Evolutionary conservation across 2,888 invertebrate species (phyloP).

Genomic region (Ennomos erosarius): DNA sequence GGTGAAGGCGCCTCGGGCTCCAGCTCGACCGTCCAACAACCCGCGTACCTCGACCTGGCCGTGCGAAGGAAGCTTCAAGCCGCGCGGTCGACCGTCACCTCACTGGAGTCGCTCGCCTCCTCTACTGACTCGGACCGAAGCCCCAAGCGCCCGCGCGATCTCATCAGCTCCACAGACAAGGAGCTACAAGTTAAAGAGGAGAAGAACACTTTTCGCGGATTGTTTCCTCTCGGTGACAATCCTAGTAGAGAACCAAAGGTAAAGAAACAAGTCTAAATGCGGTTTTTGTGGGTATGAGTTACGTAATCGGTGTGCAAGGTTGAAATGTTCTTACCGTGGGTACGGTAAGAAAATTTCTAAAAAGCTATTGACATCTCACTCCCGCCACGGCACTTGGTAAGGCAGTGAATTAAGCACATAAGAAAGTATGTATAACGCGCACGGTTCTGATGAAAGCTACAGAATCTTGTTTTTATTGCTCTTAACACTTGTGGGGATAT

Average conservation of each 20-base stretch:
- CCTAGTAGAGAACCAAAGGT: constrained; percentile 30
- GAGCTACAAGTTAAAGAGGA: constrained; percentile 73
- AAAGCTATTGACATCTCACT: no score
- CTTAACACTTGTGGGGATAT: no score
- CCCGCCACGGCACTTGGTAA: no score
- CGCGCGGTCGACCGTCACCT: constrained; percentile 80
- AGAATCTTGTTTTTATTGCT: no score
- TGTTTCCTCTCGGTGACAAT: constrained; percentile 62
- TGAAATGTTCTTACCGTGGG: no score
- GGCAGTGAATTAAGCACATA: no score
- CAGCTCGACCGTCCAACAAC: constrained; percentile 21
- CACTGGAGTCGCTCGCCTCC: constrained; percentile 82
- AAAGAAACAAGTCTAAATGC: no score
- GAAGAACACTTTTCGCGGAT: constrained; percentile 57
- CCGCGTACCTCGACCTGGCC: constrained; percentile 60
- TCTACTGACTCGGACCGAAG: constrained; percentile 60
- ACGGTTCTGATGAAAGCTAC: no score
- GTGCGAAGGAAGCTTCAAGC: constrained; percentile 53
- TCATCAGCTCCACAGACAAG: constrained; percentile 59
- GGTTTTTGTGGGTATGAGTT: no score
- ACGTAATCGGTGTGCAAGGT: no score
- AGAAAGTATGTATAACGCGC: no score
- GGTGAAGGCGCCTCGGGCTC: constrained; percentile 42
- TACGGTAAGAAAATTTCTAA: no score
- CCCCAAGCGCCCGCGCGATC: constrained; percentile 56